Evolutionary conservation across 2,113 vertebrate genomes (phyloP).

Genomic region (Nyctereutes procyonoides): DNA sequence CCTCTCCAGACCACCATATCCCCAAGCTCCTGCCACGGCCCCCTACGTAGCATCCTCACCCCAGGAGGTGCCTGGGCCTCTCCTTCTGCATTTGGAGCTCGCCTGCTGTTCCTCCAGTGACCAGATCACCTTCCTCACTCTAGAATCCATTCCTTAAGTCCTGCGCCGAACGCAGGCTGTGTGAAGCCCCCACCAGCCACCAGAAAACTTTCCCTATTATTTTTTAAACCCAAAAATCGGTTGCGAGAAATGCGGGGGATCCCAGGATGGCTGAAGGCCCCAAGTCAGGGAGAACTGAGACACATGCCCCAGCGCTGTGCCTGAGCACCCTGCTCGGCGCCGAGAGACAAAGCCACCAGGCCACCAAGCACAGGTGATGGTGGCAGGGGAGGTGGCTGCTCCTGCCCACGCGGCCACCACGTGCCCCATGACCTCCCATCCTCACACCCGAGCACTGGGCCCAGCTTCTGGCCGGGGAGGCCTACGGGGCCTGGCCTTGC

Average conservation of each 20-base stretch:
- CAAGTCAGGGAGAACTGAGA: not conserved
- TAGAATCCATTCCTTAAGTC: not conserved
- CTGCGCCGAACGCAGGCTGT: not conserved
- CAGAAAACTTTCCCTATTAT: not conserved
- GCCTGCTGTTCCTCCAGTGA: not conserved
- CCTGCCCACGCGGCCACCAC: not conserved
- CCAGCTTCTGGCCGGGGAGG: not conserved
- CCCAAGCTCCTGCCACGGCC: fast-evolving
- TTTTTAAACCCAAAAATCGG: not conserved
- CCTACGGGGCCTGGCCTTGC: not conserved
- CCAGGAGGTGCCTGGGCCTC: fast-evolving
- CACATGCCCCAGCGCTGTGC: not conserved
- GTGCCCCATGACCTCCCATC: fast-evolving
- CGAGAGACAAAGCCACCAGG: not conserved
- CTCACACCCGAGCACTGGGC: fast-evolving
- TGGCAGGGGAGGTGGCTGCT: not conserved
- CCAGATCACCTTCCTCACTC: too few species aligned
- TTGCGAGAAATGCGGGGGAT: not conserved
- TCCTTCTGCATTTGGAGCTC: fast-evolving
- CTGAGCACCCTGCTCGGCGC: not conserved
- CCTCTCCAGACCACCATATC: fast-evolving
- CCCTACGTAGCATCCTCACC: fast-evolving
- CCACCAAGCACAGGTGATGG: not conserved
- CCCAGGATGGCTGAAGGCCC: not conserved
- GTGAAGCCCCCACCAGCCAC: not conserved